Evolutionary conservation across 2,888 invertebrate species (phyloP), one percentile per base, ranked within the genome.

Genomic region (Carpatolechia fugitivella): DNA sequence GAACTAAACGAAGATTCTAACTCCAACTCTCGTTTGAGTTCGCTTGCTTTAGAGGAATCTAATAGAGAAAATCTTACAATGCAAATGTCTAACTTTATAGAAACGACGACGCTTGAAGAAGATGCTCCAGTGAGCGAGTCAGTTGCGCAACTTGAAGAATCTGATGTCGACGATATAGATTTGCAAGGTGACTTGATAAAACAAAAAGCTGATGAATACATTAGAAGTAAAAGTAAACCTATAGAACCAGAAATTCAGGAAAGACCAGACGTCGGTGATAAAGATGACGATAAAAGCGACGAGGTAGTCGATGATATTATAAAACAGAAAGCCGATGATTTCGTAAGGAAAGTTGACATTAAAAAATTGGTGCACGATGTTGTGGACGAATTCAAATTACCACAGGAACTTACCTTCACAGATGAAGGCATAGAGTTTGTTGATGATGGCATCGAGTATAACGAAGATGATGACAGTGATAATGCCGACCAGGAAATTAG

Each of bases 381-480:
- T 11, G 41, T 52, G 13, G 31, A 20, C 18, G 40, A 36, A 47
- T 54, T 31, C 16, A 36, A 52, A 11, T 29, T 57, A 50, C 48
- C 31, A 41, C 33, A 29, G 0, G 38, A 55, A 36, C 35, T 57
- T 2, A 54, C 18, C 1, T 16, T 48, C 18, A 13, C 16, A 30
- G 48, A 48, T 3, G 44, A 54, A 5, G 64, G 76, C 60, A 56
- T 77, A 10, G 68, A 69, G 20, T 74, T 80, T 47, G 70, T 63
- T 18, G 77, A 80, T 36, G 74, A 80, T n/a, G 80, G 76, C 0
- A 77, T 82, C 11, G 80, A 77, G 52, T 63, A 80, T 8, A 64
- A 68, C 3, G 84, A 85, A 47, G 80, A 82, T 36, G 53, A 58
- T 16, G 61, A 63, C 33, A 60, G 66, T 4, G 56, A 59, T 7